Percentiles rank a stretch among this genome's conserved stretches.
Conservation (phyloP, 2,888 invertebrate species). For the Merodon equestris region DNA sequence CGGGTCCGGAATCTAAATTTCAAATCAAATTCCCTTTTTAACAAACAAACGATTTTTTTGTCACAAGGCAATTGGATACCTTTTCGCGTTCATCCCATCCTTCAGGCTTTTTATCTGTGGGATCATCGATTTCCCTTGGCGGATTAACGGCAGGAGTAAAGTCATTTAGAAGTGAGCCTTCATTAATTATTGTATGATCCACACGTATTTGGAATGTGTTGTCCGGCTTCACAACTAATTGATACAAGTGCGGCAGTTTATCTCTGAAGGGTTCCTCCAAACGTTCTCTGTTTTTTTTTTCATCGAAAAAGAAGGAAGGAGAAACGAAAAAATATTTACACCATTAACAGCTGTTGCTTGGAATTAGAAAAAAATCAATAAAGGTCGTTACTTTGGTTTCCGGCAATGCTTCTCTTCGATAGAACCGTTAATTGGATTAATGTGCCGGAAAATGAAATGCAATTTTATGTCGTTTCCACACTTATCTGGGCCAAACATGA, state of each 20-base stretch:
- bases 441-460: conserved; percentile 95
- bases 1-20: conserved; percentile 88
- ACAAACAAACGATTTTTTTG: too few species aligned
- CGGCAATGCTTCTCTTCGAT: conserved; percentile 97
- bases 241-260: conserved; percentile 93
- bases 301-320: too few species aligned
- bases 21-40: background rate
- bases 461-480: conserved; percentile 98
- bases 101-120: conserved; percentile 89
- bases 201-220: conserved; percentile 89
- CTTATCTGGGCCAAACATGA: conserved; percentile 99
- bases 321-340: too few species aligned
- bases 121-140: conserved; percentile 95
- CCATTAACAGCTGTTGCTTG: conserved; percentile 28
- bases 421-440: conserved; percentile 94
- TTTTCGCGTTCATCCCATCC: conserved; percentile 98
- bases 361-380: conserved; percentile 39
- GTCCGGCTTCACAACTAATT: conserved; percentile 88
- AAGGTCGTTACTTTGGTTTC: conserved; percentile 84
- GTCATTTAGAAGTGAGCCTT: conserved; percentile 92
- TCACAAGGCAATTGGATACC: conserved; percentile 62
- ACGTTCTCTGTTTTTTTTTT: conserved; percentile 82
- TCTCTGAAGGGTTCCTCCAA: conserved; percentile 94
- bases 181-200: conserved; percentile 90
- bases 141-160: conserved; percentile 97